These are phyloP conservation scores for Littorina saxatilis DNA, from an alignment of 1,140 invertebrate species.

Conservation along the genomic window DNA sequence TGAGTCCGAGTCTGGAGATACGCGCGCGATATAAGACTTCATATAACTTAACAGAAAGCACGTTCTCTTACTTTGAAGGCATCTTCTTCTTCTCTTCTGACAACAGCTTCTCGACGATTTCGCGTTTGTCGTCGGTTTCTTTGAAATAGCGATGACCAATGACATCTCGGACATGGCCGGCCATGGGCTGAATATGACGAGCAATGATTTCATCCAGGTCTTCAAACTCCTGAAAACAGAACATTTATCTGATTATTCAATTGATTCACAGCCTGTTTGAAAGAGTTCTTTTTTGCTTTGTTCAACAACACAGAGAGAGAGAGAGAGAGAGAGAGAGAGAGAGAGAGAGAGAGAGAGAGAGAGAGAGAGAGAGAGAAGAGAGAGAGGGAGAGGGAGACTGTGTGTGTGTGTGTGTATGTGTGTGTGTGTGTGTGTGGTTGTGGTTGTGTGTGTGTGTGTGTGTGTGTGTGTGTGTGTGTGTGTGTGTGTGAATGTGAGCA, in stretches of 20 bases:
- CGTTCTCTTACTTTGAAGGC: constrained; percentile 61
- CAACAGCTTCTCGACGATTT: constrained; percentile 91
- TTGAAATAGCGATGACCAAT: constrained; percentile 94
- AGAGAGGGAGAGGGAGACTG: too few species aligned
- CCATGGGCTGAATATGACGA: constrained; percentile 96
- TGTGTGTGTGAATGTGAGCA: too few species aligned
- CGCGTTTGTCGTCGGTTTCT: constrained; percentile 80
- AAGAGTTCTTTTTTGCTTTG: too few species aligned
- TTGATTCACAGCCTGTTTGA: too few species aligned
- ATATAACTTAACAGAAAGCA: neutral
- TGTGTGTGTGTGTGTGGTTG: too few species aligned
- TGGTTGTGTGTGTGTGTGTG: too few species aligned
- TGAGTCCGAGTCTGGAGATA: too few species aligned
- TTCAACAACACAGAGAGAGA: neutral
- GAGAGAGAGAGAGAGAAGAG: too few species aligned
- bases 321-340: neutral
- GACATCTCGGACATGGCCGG: constrained; percentile 91
- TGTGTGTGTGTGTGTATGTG: too few species aligned
- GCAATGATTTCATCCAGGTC: constrained; percentile 99
- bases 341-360: too few species aligned
- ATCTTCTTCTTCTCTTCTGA: constrained; percentile 76
- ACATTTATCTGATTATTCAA: neutral
- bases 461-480: too few species aligned
- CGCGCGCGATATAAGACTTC: too few species aligned
- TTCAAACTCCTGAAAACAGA: constrained; percentile 87